Conservation (phyloP, 2,797 vertebrate species). For the Cyclopterus lumpus region DNA sequence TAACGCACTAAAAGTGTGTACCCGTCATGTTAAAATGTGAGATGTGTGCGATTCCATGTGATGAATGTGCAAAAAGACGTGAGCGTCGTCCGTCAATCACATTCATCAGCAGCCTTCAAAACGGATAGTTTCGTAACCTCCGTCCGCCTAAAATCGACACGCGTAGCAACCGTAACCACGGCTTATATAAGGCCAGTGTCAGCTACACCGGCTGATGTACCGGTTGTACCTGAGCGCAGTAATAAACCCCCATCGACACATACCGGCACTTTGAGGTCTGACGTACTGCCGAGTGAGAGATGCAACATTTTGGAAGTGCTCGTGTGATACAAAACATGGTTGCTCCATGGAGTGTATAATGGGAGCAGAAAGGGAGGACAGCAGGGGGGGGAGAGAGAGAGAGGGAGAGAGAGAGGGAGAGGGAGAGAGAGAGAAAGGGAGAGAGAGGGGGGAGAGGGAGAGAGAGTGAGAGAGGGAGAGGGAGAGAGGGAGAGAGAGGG, state of each 20-base stretch:
- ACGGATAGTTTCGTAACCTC: conserved; percentile 9
- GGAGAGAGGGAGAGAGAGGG: too few species aligned
- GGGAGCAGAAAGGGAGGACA: conserved; percentile 58
- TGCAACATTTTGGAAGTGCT: conserved; percentile 50
- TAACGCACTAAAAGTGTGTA: not conserved
- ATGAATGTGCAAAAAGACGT: conserved; percentile 19
- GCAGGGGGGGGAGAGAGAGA: conserved; percentile 31
- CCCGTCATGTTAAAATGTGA: conserved; percentile 16
- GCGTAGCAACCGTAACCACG: conserved; percentile 45
- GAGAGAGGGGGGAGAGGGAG: too few species aligned
- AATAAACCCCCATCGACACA: conserved; percentile 48
- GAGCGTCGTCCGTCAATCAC: conserved; percentile 10
- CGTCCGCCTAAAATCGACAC: conserved; percentile 12
- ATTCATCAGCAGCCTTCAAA: conserved; percentile 14
- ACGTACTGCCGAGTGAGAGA: conserved; percentile 27
- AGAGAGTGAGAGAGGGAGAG: too few species aligned
- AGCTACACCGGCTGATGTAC: too few species aligned
- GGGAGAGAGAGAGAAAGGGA: not conserved
- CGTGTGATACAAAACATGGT: conserved; percentile 22
- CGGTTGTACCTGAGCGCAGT: conserved; percentile 11
- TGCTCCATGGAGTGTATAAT: conserved; percentile 65
- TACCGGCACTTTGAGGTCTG: conserved; percentile 30
- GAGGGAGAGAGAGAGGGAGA: conserved; percentile 36
- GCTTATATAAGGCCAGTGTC: conserved; percentile 26
- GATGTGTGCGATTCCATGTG: conserved; percentile 13